A percentile compares a stretch with the other conserved stretches of the same genome.
Evolutionary conservation across 2,113 vertebrate genomes (phyloP).

Genomic region (Paratilapia polleni): DNA sequence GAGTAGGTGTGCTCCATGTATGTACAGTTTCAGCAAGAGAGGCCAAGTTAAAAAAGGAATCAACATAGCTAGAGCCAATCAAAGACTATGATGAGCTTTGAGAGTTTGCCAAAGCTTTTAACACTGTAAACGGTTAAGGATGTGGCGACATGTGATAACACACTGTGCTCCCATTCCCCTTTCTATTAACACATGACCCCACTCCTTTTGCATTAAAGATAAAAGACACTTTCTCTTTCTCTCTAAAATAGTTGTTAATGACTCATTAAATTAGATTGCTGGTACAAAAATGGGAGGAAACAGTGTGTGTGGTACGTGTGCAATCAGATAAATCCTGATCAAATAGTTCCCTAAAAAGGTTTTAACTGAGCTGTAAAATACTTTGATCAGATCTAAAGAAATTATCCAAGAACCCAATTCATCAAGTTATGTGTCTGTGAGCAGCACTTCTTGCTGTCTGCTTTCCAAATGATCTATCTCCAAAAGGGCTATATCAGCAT

Average conservation of each 20-base stretch:
- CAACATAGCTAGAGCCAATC: slow-evolving; percentile 65
- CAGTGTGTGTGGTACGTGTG: not conserved
- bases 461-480: slow-evolving; percentile 54
- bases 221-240: slow-evolving; percentile 24
- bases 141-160: slow-evolving; percentile 63
- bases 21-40: slow-evolving; percentile 36
- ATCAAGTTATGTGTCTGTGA: slow-evolving; percentile 30
- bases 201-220: slow-evolving; percentile 13
- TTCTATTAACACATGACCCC: slow-evolving; percentile 37
- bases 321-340: not conserved
- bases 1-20: slow-evolving; percentile 38
- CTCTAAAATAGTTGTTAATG: slow-evolving; percentile 32
- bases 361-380: slow-evolving; percentile 46
- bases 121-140: slow-evolving; percentile 62
- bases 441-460: slow-evolving; percentile 34
- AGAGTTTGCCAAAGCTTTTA: slow-evolving; percentile 61
- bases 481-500: slow-evolving; percentile 60
- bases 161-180: slow-evolving; percentile 30
- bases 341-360: not conserved
- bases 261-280: slow-evolving; percentile 7
- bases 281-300: not conserved
- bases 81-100: slow-evolving; percentile 52
- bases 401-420: slow-evolving; percentile 24
- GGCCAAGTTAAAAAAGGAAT: slow-evolving; percentile 48
- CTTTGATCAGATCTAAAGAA: slow-evolving; percentile 39